Evolutionary conservation across 1,140 invertebrate species (phyloP).

Genomic region (Pteromalus puparum): DNA sequence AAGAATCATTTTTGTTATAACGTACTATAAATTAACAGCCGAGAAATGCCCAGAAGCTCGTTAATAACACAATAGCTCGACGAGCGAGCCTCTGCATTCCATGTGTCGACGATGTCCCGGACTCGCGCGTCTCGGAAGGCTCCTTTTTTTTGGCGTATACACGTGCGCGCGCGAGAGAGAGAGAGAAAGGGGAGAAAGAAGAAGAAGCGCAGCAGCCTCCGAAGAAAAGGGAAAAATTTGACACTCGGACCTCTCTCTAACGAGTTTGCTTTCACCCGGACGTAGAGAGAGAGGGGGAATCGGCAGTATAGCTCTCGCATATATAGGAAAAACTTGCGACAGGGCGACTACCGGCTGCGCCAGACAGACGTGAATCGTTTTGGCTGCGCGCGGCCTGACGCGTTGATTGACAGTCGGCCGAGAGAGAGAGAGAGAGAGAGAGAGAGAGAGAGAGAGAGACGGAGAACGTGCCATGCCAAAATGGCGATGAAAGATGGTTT

Average conservation of each 20-base stretch:
- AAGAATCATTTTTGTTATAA: no score
- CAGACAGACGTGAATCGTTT: slow-evolving; percentile 25
- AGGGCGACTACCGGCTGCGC: slow-evolving; percentile 23
- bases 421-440: slow-evolving; percentile 32
- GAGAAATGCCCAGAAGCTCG: slow-evolving; percentile 8
- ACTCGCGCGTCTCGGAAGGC: slow-evolving; percentile 11
- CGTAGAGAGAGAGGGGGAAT: neutral
- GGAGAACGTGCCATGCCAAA: slow-evolving; percentile 58
- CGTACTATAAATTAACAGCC: neutral
- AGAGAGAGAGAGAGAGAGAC: slow-evolving; percentile 40
- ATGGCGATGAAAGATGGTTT: slow-evolving; percentile 69
- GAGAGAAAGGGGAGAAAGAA: neutral
- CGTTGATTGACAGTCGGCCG: slow-evolving; percentile 68
- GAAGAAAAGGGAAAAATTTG: slow-evolving; percentile 57
- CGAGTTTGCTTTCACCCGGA: slow-evolving; percentile 62
- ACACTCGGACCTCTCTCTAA: slow-evolving; percentile 58
- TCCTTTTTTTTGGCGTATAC: slow-evolving; percentile 25
- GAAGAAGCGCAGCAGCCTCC: neutral
- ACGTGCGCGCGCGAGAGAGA: no score
- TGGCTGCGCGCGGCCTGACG: slow-evolving; percentile 22
- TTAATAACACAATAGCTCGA: slow-evolving; percentile 36
- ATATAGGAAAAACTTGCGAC: slow-evolving; percentile 44
- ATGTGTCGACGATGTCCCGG: slow-evolving; percentile 42
- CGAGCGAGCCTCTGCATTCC: slow-evolving; percentile 35
- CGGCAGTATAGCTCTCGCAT: neutral